Base-by-base conservation (phyloP, 2,797 vertebrate genomes). In the Myotis vivesi region DNA sequence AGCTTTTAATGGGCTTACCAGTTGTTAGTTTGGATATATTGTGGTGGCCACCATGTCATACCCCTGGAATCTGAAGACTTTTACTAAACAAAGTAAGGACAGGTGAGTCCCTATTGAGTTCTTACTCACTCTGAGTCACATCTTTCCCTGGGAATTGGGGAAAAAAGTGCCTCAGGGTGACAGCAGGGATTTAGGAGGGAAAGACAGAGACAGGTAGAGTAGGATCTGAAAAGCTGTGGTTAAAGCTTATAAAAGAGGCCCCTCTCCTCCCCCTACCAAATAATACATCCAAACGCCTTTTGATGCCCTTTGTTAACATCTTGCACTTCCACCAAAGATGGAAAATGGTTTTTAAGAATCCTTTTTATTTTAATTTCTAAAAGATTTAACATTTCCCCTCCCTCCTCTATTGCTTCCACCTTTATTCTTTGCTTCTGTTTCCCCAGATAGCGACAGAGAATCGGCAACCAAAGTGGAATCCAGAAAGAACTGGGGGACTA, bases 1-100 rank as follows among this genome's bases (percentile, higher is more conserved):
- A 59, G 95, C 95, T 96, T 75, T 92, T 83, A 44, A 53, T 77
- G 55, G 2, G 28, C 22, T 87, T 17, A 16, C 36, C 64, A 68
- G 30, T 51, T 88, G 36, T 6, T 22, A 44, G 17, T 64, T n/a
- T 87, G 46, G 80, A 28, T 73, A 9, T 57, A 80, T 46, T 41
- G 68, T 44, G n/a, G 73, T 10, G 66, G 66, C 53, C 44, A 57
- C 25, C 3, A 33, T 46, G 64, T 88, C 79, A 73, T 16, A 57
- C 16, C 53, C 55, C 62, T 83, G 92, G 71, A 82, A 57, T 36
- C 82, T 76, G 73, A 85, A 69, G 57, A 82, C 66, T 80, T 87
- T 87, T 33, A 73, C 36, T 77, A 57, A 79, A 30, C 57, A 68
- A 87, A 77, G 55, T 8, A 80, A 91, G 72, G 30, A 46, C 5